A percentile compares a stretch with the other conserved stretches of the same genome.
phyloP scores from a whole-genome alignment of 2,797 vertebrate genomes.

The Orestias chungarensis region DNA sequence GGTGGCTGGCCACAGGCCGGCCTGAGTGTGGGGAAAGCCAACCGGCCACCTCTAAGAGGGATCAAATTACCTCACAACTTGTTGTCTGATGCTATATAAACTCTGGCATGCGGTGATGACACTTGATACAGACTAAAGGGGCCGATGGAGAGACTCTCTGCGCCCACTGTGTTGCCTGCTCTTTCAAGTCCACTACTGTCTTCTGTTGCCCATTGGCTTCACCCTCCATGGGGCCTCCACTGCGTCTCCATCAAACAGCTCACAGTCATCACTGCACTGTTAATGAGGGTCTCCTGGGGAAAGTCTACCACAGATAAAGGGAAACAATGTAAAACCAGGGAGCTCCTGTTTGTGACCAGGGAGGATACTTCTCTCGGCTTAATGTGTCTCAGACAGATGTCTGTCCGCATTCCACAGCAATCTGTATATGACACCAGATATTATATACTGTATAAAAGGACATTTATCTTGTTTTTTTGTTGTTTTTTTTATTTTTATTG shows the following conservation, averaged over 20 bases:
- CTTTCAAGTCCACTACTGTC: conserved; percentile 66
- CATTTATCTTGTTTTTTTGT: not conserved
- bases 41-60: conserved; percentile 60
- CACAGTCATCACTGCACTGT: conserved; percentile 70
- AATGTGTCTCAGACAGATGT: conserved; percentile 46
- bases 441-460: not conserved
- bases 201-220: conserved; percentile 48
- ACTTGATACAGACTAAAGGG: conserved; percentile 81
- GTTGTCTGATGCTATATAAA: conserved; percentile 87
- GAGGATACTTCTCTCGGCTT: conserved; percentile 24
- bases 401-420: conserved; percentile 47
- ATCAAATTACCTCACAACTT: conserved; percentile 85
- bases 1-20: conserved; percentile 62
- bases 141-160: conserved; percentile 73
- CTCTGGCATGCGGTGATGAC: conserved; percentile 83
- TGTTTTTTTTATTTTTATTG: not conserved
- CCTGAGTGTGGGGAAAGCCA: conserved; percentile 71
- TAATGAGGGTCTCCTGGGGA: conserved; percentile 76
- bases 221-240: conserved; percentile 42
- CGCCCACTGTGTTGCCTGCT: conserved; percentile 60
- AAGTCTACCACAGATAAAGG: conserved; percentile 48
- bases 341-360: conserved; percentile 45
- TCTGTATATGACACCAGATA: conserved; percentile 11
- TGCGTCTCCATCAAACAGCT: conserved; percentile 51
- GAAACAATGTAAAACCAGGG: conserved; percentile 44